Evolutionary conservation across 2,797 vertebrate genomes (phyloP).

Genomic region (Eleutherodactylus coqui): DNA sequence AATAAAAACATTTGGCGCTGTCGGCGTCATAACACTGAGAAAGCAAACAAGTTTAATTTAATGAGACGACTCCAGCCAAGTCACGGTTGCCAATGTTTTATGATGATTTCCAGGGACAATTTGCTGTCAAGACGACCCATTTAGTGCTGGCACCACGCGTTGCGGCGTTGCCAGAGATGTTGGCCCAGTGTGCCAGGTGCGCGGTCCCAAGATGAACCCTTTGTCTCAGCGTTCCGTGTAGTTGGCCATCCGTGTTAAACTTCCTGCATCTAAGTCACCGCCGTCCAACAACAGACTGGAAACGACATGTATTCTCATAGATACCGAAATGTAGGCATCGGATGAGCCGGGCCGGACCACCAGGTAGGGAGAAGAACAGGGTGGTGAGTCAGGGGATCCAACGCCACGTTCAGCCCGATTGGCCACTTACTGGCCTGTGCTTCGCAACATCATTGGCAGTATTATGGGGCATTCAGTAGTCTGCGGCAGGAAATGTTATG

Average conservation of each 20-base stretch:
- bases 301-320: not conserved
- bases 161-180: not conserved
- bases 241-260: not conserved
- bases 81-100: conserved; percentile 22
- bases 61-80: conserved; percentile 8
- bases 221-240: not conserved
- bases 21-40: not conserved
- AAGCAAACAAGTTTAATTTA: conserved; percentile 29
- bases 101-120: conserved; percentile 26
- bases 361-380: not conserved
- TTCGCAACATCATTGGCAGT: not conserved
- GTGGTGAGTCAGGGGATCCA: not conserved
- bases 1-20: conserved; percentile 14
- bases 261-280: not conserved
- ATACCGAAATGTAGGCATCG: not conserved
- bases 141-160: not conserved
- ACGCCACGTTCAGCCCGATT: not conserved
- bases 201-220: not conserved
- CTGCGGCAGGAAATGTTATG: too few species aligned
- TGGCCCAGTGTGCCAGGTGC: conserved; percentile 12
- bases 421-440: not conserved
- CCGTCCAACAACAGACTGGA: not conserved
- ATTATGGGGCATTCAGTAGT: too few species aligned
- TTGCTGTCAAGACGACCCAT: conserved; percentile 29
- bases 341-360: not conserved